Percentiles rank a stretch among this genome's conserved stretches.
These are phyloP conservation scores for Phataginus tetradactyla DNA, from an alignment of 2,797 vertebrate genomes.

Conservation along the genomic window DNA sequence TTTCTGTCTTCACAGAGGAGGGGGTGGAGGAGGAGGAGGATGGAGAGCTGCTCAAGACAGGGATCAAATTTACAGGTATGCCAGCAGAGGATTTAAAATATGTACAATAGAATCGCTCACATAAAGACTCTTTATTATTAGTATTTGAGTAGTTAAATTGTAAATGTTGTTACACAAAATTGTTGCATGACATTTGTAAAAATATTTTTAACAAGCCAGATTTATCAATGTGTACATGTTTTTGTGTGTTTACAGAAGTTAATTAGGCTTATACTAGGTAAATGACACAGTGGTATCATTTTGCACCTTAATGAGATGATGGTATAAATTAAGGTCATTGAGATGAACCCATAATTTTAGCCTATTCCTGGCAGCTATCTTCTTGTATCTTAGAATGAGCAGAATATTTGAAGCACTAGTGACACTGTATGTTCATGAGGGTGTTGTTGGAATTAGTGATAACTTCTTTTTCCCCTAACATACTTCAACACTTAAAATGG, in stretches of 20 bases:
- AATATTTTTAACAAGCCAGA: not conserved
- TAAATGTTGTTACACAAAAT: not conserved
- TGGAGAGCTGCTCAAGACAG: slow-evolving; percentile 91
- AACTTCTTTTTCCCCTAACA: not conserved
- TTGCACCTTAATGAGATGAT: not conserved
- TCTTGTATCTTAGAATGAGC: not conserved
- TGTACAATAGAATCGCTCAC: not conserved
- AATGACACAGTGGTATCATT: not conserved
- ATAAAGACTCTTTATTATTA: not conserved
- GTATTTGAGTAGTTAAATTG: not conserved
- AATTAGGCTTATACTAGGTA: not conserved
- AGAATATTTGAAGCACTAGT: not conserved
- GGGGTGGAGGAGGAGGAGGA: slow-evolving; percentile 87
- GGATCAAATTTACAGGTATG: slow-evolving; percentile 90
- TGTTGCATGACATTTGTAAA: not conserved
- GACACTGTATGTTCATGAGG: not conserved
- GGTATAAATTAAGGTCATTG: not conserved
- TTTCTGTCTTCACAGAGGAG: slow-evolving; percentile 85
- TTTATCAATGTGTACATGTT: not conserved
- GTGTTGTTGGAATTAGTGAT: not conserved
- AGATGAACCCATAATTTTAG: not conserved
- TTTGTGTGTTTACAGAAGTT: not conserved
- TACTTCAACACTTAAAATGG: not conserved
- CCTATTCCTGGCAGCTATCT: not conserved
- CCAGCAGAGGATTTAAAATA: not conserved